Conservation (phyloP, 2,113 vertebrate genomes). For the Rana temporaria region DNA sequence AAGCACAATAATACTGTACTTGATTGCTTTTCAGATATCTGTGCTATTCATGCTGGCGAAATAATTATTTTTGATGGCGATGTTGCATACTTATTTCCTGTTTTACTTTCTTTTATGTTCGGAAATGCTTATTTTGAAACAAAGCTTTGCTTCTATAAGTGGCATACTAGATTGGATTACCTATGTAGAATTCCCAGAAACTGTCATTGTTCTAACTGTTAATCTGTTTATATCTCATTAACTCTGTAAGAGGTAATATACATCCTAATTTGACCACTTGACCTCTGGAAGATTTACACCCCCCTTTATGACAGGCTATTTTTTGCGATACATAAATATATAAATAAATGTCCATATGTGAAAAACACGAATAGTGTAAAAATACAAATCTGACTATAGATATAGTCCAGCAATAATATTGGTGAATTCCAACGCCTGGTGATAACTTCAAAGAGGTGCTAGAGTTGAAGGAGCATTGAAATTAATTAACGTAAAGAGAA, state of each 20-base stretch:
- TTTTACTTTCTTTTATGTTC: constrained; percentile 51
- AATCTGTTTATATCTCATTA: not conserved
- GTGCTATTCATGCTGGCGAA: constrained; percentile 40
- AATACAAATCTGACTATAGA: no score
- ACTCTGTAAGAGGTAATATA: not conserved
- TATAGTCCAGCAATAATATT: no score
- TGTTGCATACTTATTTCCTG: constrained; percentile 46
- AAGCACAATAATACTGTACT: constrained; percentile 34
- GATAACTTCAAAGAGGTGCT: no score
- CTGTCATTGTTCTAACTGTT: not conserved
- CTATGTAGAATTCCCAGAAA: not conserved
- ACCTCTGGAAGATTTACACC: no score
- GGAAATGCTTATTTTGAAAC: constrained; percentile 36
- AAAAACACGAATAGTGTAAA: no score
- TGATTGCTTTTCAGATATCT: constrained; percentile 37
- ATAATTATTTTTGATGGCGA: constrained; percentile 34
- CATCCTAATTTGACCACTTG: no score
- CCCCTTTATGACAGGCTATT: no score
- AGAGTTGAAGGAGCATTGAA: no score
- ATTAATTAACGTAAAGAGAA: no score
- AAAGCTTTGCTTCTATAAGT: constrained; percentile 30
- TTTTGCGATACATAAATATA: no score
- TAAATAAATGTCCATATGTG: no score
- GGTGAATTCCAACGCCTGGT: no score
- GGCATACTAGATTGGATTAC: not conserved